Evolutionary conservation across 1,140 invertebrate species (phyloP).

Genomic region (Trichonephila clavata): DNA sequence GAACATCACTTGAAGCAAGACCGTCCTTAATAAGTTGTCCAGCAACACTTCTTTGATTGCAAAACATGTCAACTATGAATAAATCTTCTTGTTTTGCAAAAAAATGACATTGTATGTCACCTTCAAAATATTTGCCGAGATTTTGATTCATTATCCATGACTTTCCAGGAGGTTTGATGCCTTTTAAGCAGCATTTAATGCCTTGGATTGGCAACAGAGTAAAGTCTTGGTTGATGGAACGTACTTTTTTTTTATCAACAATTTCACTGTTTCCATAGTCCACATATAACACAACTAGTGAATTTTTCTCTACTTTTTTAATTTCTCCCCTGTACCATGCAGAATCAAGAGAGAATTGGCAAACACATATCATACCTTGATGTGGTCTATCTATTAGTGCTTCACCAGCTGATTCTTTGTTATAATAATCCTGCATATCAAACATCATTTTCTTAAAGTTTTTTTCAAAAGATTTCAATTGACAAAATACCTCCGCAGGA

Average conservation of each 20-base stretch:
- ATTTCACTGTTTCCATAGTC: slow-evolving; percentile 88
- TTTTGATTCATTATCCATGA: slow-evolving; percentile 14
- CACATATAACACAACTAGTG: slow-evolving; percentile 88
- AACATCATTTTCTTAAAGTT: slow-evolving; percentile 71
- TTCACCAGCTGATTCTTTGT: not conserved
- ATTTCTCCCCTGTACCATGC: slow-evolving; percentile 91
- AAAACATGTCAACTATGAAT: slow-evolving; percentile 53
- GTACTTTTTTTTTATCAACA: slow-evolving; percentile 58
- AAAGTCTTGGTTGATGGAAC: slow-evolving; percentile 58
- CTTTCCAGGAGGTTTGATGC: slow-evolving; percentile 44
- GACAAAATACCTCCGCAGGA: slow-evolving; percentile 58
- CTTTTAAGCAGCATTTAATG: slow-evolving; percentile 65
- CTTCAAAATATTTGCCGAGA: slow-evolving; percentile 62
- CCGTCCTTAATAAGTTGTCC: slow-evolving; percentile 73
- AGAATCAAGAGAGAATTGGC: slow-evolving; percentile 87
- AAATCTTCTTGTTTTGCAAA: slow-evolving; percentile 39
- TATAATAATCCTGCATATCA: slow-evolving; percentile 58
- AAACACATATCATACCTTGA: slow-evolving; percentile 86
- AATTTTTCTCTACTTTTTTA: slow-evolving; percentile 85
- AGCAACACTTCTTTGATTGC: slow-evolving; percentile 57
- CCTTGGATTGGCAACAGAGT: slow-evolving; percentile 59
- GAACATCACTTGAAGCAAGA: slow-evolving; percentile 38
- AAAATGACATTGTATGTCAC: slow-evolving; percentile 51
- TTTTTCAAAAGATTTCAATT: slow-evolving; percentile 46
- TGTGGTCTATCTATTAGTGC: slow-evolving; percentile 78